A percentile compares a stretch with the other conserved stretches of the same genome.
Evolutionary conservation across 2,888 invertebrate species (phyloP).

Genomic region (Boloria selene): DNA sequence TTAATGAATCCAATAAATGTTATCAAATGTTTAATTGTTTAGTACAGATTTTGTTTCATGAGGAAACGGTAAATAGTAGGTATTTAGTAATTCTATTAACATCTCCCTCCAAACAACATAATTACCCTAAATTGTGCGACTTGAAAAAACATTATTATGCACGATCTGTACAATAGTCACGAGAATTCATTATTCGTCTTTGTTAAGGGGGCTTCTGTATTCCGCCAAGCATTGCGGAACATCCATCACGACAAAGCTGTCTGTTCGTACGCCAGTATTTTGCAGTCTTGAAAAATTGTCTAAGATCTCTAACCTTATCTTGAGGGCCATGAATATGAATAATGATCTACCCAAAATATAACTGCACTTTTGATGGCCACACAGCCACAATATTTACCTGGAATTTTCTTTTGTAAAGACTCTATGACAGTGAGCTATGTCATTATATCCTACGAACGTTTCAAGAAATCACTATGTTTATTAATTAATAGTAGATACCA

Average conservation of each 20-base stretch:
- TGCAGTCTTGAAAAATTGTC: slow-evolving; percentile 52
- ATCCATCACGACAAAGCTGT: slow-evolving; percentile 59
- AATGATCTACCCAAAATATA: slow-evolving; percentile 19
- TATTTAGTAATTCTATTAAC: too few relatives aligned
- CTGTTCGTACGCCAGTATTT: slow-evolving; percentile 50
- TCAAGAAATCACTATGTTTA: background rate
- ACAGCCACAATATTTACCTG: slow-evolving; percentile 16
- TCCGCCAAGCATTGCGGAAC: slow-evolving; percentile 51
- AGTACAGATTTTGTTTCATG: too few relatives aligned
- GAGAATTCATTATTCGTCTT: slow-evolving; percentile 60
- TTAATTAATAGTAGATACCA: background rate
- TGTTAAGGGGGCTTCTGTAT: slow-evolving; percentile 55
- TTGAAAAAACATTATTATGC: slow-evolving; percentile 10
- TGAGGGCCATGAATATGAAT: slow-evolving; percentile 17
- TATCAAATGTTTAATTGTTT: too few relatives aligned
- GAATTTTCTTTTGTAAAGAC: background rate
- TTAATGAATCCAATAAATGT: too few relatives aligned
- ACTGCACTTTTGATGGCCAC: slow-evolving; percentile 18
- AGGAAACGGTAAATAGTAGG: too few relatives aligned
- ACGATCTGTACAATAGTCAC: slow-evolving; percentile 55
- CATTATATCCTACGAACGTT: background rate
- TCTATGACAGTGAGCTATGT: slow-evolving; percentile 19
- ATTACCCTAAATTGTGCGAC: background rate
- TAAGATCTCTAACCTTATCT: slow-evolving; percentile 42
- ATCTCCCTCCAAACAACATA: too few relatives aligned